Evolutionary conservation across 2,113 vertebrate species (phyloP).

Genomic region (Natator depressus): DNA sequence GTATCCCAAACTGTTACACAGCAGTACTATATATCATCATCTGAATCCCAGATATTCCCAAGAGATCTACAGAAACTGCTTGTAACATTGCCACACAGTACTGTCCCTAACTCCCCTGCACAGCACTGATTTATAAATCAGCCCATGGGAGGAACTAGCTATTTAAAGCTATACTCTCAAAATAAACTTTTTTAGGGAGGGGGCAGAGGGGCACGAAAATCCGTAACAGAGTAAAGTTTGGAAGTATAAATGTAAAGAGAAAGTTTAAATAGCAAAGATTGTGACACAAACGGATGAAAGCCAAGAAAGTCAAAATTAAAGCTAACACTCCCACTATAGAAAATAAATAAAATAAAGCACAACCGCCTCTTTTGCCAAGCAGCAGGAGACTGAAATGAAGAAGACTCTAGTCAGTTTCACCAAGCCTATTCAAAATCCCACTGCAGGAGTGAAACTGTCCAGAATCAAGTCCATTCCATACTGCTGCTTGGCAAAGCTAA

Average conservation of each 20-base stretch:
- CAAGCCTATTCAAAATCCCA: background rate
- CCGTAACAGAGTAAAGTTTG: background rate
- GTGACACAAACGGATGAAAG: background rate
- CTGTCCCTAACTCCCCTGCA: background rate
- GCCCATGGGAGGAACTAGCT: constrained; percentile 12
- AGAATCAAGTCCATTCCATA: background rate
- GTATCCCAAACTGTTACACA: background rate
- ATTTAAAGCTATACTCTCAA: constrained; percentile 36
- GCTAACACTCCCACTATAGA: background rate
- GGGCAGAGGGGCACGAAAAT: background rate
- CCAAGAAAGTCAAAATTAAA: constrained; percentile 10
- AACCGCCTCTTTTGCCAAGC: background rate
- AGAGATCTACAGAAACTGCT: constrained; percentile 25
- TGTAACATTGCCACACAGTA: constrained; percentile 18
- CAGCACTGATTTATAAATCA: constrained; percentile 15
- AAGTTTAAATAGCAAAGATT: background rate
- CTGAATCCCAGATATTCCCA: constrained; percentile 47
- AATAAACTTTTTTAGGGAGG: background rate
- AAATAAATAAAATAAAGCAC: background rate
- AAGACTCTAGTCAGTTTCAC: rapidly evolving
- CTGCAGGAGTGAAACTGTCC: background rate
- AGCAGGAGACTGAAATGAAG: background rate
- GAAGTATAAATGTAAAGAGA: background rate
- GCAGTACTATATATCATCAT: constrained; percentile 5
- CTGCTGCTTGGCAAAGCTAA: background rate